These are phyloP conservation scores for Drosophila pseudoobscura DNA, from an alignment of 1,140 invertebrate species.

Conservation along the genomic window DNA sequence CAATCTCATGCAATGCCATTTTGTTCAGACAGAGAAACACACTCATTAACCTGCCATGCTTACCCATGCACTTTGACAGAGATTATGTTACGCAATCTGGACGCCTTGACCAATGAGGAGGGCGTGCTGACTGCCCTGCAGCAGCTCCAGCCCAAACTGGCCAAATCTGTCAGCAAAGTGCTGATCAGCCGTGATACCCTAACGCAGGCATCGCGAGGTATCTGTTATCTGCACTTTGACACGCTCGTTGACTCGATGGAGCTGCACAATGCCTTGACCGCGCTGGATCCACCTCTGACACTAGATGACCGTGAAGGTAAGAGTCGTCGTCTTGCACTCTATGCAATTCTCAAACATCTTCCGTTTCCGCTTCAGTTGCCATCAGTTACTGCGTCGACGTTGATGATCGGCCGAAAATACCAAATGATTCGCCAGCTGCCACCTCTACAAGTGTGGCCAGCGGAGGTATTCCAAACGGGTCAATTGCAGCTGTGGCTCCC, in stretches of 20 bases:
- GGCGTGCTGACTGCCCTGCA: slow-evolving; percentile 90
- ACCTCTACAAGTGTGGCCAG: not conserved
- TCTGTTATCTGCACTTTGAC: slow-evolving; percentile 93
- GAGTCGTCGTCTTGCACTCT: not conserved
- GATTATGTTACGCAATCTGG: slow-evolving; percentile 93
- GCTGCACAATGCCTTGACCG: slow-evolving; percentile 88
- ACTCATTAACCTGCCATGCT: slow-evolving; percentile 33
- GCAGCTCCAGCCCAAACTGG: slow-evolving; percentile 87
- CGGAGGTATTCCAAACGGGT: not conserved
- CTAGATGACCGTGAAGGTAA: slow-evolving; percentile 88
- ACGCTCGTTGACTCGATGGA: slow-evolving; percentile 93
- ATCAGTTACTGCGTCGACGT: slow-evolving; percentile 71
- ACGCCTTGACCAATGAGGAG: slow-evolving; percentile 93
- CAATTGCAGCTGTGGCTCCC: slow-evolving; percentile 24
- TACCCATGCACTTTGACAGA: slow-evolving; percentile 84
- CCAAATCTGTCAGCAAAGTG: slow-evolving; percentile 87
- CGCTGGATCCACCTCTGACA: slow-evolving; percentile 84
- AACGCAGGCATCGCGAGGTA: slow-evolving; percentile 91
- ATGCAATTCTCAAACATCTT: not conserved
- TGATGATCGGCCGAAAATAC: slow-evolving; percentile 44
- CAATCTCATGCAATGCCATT: slow-evolving; percentile 44
- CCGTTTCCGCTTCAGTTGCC: slow-evolving; percentile 38
- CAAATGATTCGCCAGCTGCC: slow-evolving; percentile 34
- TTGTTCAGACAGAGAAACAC: slow-evolving; percentile 14
- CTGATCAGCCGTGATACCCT: slow-evolving; percentile 91